Evolutionary conservation across 2,113 vertebrate species (phyloP).

Genomic region (Gallinago paraguaiae): DNA sequence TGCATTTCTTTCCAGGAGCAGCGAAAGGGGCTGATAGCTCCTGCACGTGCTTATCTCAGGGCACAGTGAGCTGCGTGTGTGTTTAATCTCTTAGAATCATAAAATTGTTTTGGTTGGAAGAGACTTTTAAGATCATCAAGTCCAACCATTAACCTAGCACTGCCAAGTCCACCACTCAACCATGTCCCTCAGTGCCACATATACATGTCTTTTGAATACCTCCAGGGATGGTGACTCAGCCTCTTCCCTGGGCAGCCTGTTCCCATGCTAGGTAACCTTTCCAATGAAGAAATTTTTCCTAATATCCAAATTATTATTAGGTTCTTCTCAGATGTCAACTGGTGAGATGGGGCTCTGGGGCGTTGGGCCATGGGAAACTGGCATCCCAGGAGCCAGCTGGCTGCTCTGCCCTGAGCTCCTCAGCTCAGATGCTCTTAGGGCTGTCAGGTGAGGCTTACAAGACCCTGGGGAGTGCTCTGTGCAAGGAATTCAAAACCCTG

Average conservation of each 20-base stretch:
- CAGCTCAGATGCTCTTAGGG: fast-evolving
- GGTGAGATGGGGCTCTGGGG: neutral
- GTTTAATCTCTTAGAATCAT: neutral
- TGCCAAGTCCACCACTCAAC: neutral
- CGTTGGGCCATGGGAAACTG: neutral
- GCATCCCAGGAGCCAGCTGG: neutral
- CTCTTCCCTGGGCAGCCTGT: neutral
- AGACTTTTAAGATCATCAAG: neutral
- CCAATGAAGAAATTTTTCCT: neutral
- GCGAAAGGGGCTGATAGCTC: fast-evolving
- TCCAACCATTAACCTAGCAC: neutral
- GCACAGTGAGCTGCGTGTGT: neutral
- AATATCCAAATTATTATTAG: no score
- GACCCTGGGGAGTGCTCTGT: neutral
- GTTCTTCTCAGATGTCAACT: neutral
- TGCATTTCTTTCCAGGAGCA: neutral
- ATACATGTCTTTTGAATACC: neutral
- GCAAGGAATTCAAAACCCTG: neutral
- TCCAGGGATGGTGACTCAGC: neutral
- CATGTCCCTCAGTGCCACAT: neutral
- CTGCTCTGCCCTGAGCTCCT: neutral
- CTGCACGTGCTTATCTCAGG: neutral
- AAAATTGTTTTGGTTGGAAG: neutral
- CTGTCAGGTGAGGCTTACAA: fast-evolving
- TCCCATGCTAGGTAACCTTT: neutral